Conservation (phyloP, 2,888 invertebrate species). For the Itoplectis maculator region DNA sequence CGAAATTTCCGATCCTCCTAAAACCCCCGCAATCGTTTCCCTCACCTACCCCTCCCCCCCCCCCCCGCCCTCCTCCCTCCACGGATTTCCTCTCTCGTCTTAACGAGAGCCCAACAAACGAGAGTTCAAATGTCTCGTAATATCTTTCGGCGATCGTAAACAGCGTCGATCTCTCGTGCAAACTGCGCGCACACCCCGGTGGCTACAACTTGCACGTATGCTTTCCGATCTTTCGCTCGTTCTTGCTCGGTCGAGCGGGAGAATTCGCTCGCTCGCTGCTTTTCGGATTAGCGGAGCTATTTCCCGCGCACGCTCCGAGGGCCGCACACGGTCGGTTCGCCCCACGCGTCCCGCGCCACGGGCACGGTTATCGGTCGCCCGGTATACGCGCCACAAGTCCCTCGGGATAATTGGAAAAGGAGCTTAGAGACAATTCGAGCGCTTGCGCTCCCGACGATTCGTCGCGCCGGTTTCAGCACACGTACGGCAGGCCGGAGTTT, state of each 20-base stretch:
- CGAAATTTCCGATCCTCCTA: too few species aligned
- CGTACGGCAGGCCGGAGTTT: not conserved
- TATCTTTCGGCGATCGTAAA: constrained; percentile 23
- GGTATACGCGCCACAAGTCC: not conserved
- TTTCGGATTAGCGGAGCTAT: constrained; percentile 6
- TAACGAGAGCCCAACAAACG: not conserved
- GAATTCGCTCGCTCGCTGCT: not conserved
- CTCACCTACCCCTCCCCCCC: too few species aligned
- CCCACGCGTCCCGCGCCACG: too few species aligned
- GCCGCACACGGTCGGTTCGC: not conserved
- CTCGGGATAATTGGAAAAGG: constrained; percentile 17
- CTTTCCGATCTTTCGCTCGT: not conserved
- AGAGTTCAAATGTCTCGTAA: constrained; percentile 36
- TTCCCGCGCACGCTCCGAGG: not conserved
- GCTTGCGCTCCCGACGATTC: not conserved
- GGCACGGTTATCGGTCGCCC: not conserved
- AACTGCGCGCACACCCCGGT: not conserved
- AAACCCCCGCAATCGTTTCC: too few species aligned
- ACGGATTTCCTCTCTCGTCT: not conserved
- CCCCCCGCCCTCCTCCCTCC: too few species aligned
- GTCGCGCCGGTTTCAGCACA: not conserved
- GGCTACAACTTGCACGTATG: not conserved
- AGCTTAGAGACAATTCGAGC: not conserved
- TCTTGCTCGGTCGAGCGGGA: too few species aligned
- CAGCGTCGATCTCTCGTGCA: constrained; percentile 19